These are phyloP conservation scores for Hypothenemus hampei DNA, from an alignment of 1,140 invertebrate species.

Conservation along the genomic window DNA sequence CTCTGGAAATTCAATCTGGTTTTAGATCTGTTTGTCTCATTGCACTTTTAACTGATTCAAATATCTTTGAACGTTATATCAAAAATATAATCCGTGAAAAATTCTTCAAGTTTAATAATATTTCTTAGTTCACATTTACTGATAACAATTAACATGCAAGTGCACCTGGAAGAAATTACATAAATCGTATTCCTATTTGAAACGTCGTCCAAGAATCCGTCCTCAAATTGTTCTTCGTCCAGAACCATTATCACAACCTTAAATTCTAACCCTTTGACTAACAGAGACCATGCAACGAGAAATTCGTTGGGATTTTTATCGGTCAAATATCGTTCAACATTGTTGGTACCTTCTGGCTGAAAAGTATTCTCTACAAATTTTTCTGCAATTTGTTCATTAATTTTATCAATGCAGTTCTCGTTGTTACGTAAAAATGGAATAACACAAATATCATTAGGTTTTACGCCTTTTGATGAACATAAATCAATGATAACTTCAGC, in stretches of 20 bases:
- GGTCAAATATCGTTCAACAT: constrained; percentile 41
- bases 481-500: constrained; percentile 42
- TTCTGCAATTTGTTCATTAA: constrained; percentile 39
- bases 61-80: constrained; percentile 12
- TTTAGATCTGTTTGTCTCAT: neutral
- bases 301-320: constrained; percentile 38
- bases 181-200: constrained; percentile 42
- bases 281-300: constrained; percentile 41
- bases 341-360: constrained; percentile 35
- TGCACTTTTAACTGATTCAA: too few relatives aligned
- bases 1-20: too few relatives aligned
- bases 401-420: constrained; percentile 31
- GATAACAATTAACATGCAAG: constrained; percentile 41
- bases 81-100: constrained; percentile 8
- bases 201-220: constrained; percentile 41
- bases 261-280: constrained; percentile 45
- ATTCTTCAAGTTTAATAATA: neutral
- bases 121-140: constrained; percentile 20
- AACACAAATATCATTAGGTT: constrained; percentile 43
- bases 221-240: constrained; percentile 43
- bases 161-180: constrained; percentile 44
- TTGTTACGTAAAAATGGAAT: constrained; percentile 41
- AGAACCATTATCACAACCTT: constrained; percentile 44
- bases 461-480: constrained; percentile 43
- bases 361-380: constrained; percentile 42